These are phyloP conservation scores for Drosophila buzzatii DNA, from an alignment of 2,888 invertebrate genomes.

Conservation along the genomic window DNA sequence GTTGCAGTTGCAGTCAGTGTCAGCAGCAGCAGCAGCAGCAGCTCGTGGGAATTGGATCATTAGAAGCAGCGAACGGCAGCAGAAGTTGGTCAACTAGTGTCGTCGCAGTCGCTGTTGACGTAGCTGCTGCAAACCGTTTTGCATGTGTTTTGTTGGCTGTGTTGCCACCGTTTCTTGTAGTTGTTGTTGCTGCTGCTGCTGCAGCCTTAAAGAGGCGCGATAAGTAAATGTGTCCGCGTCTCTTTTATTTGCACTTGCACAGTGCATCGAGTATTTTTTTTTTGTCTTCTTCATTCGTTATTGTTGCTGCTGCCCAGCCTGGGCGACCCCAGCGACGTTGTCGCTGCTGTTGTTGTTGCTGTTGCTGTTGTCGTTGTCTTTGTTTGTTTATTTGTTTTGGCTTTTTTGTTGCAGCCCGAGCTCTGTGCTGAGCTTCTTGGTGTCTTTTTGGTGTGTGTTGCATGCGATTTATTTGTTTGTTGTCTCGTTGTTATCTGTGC, in stretches of 20 bases:
- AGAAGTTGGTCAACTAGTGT: constrained; percentile 75
- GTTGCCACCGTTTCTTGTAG: constrained; percentile 76
- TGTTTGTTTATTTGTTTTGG: constrained; percentile 67
- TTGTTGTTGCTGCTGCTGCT: constrained; percentile 53
- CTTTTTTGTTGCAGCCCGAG: constrained; percentile 20
- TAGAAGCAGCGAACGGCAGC: constrained; percentile 79
- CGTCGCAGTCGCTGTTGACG: constrained; percentile 44
- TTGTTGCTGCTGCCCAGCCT: constrained; percentile 55
- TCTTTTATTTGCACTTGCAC: constrained; percentile 79
- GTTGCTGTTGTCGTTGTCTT: constrained; percentile 53
- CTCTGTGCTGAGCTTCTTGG: constrained; percentile 42
- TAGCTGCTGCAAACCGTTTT: constrained; percentile 57
- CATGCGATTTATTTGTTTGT: constrained; percentile 79
- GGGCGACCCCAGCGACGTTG: constrained; percentile 53
- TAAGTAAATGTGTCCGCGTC: constrained; percentile 81
- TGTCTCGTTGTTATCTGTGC: constrained; percentile 80
- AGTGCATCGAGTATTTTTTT: constrained; percentile 40
- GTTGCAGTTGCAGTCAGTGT: constrained; percentile 59
- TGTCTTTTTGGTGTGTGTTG: constrained; percentile 57
- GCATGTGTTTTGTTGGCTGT: constrained; percentile 75
- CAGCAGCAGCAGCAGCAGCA: constrained; percentile 63
- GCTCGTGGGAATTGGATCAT: constrained; percentile 85
- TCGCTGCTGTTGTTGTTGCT: constrained; percentile 12
- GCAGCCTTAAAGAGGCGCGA: constrained; percentile 76
- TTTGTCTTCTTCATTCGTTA: constrained; percentile 20